phyloP scores from a whole-genome alignment of 2,797 vertebrate genomes.

The Pangasius mekongensis region DNA sequence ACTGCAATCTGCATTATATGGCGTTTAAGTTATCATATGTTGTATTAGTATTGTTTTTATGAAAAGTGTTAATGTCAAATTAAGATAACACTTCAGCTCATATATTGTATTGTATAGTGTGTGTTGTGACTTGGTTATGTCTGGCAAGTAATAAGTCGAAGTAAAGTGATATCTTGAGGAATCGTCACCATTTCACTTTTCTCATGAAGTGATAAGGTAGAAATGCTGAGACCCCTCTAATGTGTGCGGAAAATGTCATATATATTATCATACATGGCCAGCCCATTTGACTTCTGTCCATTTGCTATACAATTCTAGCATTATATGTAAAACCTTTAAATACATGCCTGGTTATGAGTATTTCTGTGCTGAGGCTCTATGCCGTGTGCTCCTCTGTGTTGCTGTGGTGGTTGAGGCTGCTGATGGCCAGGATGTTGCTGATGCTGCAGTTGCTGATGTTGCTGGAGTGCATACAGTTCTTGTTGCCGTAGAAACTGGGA shows the following conservation, averaged over 20 bases:
- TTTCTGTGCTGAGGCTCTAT: slow-evolving; percentile 75
- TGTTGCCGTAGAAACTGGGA: slow-evolving; percentile 96
- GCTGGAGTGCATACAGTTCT: slow-evolving; percentile 92
- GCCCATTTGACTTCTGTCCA: too few relatives aligned
- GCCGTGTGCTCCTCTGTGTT: slow-evolving; percentile 69
- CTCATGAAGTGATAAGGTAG: background rate
- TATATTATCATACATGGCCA: background rate
- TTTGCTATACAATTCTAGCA: background rate
- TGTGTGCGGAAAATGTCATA: background rate
- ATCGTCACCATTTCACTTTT: background rate
- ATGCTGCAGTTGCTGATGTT: slow-evolving; percentile 85
- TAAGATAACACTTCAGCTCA: background rate
- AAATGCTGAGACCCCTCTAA: background rate
- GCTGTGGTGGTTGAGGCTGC: slow-evolving; percentile 73
- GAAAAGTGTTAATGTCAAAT: background rate
- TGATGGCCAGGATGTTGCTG: slow-evolving; percentile 77
- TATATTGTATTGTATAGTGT: background rate
- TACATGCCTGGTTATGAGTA: slow-evolving; percentile 70
- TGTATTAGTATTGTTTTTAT: background rate
- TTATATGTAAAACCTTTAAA: background rate
- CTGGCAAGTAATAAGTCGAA: background rate
- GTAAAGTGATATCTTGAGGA: background rate
- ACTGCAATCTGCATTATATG: background rate
- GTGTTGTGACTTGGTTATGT: background rate
- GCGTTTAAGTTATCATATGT: background rate